Evolutionary conservation across 2,888 invertebrate genomes (phyloP).

Genomic region (Eupithecia tripunctaria): DNA sequence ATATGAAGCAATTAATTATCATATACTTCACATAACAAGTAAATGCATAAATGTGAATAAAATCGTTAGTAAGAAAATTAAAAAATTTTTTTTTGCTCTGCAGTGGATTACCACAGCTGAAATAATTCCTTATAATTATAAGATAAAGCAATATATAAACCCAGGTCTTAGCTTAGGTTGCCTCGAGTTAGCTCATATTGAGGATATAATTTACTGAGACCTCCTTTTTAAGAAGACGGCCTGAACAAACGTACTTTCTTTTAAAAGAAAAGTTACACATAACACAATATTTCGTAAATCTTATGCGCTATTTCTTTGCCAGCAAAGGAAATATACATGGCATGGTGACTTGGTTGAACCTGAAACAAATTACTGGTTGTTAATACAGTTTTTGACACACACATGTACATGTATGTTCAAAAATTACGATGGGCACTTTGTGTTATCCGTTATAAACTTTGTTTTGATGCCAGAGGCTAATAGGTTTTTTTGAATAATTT

Average conservation of each 20-base stretch:
- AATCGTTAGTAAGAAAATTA: not conserved
- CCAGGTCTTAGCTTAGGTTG: too few relatives aligned
- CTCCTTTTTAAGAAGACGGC: too few relatives aligned
- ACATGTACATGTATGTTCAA: not conserved
- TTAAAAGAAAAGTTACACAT: conserved; percentile 47
- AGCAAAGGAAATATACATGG: conserved; percentile 70
- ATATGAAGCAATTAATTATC: not conserved
- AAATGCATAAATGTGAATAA: not conserved
- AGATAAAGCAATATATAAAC: not conserved
- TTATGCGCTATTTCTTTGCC: conserved; percentile 70
- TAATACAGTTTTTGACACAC: not conserved
- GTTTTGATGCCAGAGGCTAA: too few relatives aligned
- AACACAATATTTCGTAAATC: conserved; percentile 69
- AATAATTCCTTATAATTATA: not conserved
- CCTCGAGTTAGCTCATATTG: too few relatives aligned
- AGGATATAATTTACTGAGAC: not conserved
- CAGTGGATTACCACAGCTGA: not conserved
- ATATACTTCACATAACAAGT: not conserved
- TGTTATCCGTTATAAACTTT: too few relatives aligned
- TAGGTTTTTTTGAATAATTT: too few relatives aligned
- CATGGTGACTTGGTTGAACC: conserved; percentile 74
- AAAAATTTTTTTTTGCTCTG: not conserved
- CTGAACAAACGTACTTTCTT: not conserved
- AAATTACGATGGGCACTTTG: too few relatives aligned
- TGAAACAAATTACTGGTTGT: conserved; percentile 50